Conservation (phyloP, 2,888 invertebrate genomes). For the Stenotaenia linearis region DNA sequence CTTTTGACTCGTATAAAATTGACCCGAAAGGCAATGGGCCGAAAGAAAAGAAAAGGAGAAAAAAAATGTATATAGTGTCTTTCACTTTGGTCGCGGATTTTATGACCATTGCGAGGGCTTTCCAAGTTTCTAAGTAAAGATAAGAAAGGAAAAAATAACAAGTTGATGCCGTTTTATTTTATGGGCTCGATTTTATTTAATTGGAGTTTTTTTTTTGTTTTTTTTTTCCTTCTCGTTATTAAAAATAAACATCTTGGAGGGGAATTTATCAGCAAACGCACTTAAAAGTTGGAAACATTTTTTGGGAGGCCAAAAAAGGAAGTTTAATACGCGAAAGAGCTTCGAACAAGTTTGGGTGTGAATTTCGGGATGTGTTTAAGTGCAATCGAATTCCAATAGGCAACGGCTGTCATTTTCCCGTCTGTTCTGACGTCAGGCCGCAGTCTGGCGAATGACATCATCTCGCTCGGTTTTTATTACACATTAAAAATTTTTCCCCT, state of each 20-base stretch:
- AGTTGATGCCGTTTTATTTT: background rate
- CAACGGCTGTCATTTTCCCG: slow-evolving; percentile 26
- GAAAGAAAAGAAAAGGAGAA: background rate
- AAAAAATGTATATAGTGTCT: background rate
- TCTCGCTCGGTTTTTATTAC: background rate
- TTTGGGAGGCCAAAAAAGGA: background rate
- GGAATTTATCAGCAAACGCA: background rate
- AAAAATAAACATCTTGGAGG: too few species aligned
- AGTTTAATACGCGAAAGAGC: slow-evolving; percentile 17
- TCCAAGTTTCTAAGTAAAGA: background rate
- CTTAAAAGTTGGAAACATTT: slow-evolving; percentile 12
- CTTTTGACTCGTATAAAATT: slow-evolving; percentile 15
- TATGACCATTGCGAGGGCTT: background rate
- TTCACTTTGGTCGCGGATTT: background rate
- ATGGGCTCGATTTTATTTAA: background rate
- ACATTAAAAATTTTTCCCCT: too few species aligned
- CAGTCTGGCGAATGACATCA: background rate
- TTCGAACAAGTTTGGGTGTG: slow-evolving; percentile 19
- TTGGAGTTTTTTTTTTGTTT: background rate
- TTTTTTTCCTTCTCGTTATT: too few species aligned
- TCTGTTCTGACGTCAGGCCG: background rate
- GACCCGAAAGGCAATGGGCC: slow-evolving; percentile 22
- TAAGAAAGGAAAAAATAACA: background rate
- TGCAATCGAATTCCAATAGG: slow-evolving; percentile 26
- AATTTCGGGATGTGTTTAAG: slow-evolving; percentile 26